phyloP scores from a whole-genome alignment of 2,888 invertebrate species.

The Apoderus coryli region DNA sequence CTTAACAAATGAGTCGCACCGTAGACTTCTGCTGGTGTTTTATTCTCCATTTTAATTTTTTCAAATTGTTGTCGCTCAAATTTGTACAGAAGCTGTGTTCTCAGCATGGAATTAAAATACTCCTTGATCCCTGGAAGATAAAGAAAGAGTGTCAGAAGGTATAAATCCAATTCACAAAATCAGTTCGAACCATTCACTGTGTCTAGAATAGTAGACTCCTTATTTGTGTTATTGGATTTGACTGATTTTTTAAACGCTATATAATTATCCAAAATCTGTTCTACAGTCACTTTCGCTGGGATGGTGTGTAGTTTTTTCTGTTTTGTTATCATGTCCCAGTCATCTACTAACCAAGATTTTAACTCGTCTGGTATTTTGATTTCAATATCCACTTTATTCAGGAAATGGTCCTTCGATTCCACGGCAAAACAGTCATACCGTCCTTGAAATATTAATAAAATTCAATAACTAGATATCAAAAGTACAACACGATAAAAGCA shows the following conservation, averaged over 20 bases:
- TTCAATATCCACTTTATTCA: slow-evolving; percentile 70
- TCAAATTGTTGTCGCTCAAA: slow-evolving; percentile 87
- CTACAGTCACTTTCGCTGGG: slow-evolving; percentile 73
- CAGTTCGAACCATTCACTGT: slow-evolving; percentile 42
- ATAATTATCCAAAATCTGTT: slow-evolving; percentile 79
- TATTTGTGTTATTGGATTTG: slow-evolving; percentile 63
- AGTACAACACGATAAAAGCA: no score
- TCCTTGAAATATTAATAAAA: no score
- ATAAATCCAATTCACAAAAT: no score
- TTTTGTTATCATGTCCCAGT: slow-evolving; percentile 81
- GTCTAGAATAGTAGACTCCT: slow-evolving; percentile 51
- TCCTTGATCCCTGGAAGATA: slow-evolving; percentile 55
- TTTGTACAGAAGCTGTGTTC: slow-evolving; percentile 84
- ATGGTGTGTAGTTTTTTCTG: slow-evolving; percentile 73
- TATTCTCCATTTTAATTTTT: slow-evolving; percentile 64
- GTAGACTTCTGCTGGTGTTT: slow-evolving; percentile 69
- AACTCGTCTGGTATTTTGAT: slow-evolving; percentile 87
- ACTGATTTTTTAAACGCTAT: slow-evolving; percentile 63
- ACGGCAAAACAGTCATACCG: no score
- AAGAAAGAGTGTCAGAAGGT: no score
- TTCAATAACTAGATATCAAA: no score
- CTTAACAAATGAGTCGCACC: slow-evolving; percentile 82
- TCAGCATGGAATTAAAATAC: slow-evolving; percentile 87
- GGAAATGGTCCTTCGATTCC: slow-evolving; percentile 76
- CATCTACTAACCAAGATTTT: slow-evolving; percentile 85